A percentile compares a stretch with the other conserved stretches of the same genome.
Evolutionary conservation across 2,797 vertebrate species (phyloP).

Genomic region (Channallabes apus): DNA sequence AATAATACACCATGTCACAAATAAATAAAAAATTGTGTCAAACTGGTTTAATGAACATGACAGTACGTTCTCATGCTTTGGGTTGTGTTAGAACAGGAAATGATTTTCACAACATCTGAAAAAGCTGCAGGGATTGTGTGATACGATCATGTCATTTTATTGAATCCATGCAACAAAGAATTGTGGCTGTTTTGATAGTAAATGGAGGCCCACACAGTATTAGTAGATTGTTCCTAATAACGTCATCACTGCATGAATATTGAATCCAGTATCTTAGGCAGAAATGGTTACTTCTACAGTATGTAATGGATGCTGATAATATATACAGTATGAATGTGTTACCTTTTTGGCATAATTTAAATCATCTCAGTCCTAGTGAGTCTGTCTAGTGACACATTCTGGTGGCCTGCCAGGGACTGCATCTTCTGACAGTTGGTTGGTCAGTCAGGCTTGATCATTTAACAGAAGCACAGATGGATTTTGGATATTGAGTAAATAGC

Average conservation of each 20-base stretch:
- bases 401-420: constrained; percentile 67
- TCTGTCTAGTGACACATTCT: constrained; percentile 67
- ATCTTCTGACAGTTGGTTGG: constrained; percentile 65
- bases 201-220: no score
- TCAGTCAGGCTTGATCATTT: constrained; percentile 58
- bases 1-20: no score
- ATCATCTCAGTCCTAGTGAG: constrained; percentile 70
- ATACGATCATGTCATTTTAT: no score
- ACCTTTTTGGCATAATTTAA: constrained; percentile 81
- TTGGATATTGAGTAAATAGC: background rate
- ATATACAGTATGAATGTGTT: constrained; percentile 16
- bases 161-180: no score
- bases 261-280: background rate
- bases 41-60: no score
- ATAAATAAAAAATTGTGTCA: no score
- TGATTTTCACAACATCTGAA: no score
- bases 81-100: no score
- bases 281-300: background rate
- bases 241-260: background rate
- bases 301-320: background rate
- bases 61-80: no score
- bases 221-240: no score
- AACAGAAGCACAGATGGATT: constrained; percentile 7
- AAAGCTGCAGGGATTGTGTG: no score
- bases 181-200: no score